Base-by-base conservation (phyloP, 1,140 invertebrate species). In the Phortica variegata region DNA sequence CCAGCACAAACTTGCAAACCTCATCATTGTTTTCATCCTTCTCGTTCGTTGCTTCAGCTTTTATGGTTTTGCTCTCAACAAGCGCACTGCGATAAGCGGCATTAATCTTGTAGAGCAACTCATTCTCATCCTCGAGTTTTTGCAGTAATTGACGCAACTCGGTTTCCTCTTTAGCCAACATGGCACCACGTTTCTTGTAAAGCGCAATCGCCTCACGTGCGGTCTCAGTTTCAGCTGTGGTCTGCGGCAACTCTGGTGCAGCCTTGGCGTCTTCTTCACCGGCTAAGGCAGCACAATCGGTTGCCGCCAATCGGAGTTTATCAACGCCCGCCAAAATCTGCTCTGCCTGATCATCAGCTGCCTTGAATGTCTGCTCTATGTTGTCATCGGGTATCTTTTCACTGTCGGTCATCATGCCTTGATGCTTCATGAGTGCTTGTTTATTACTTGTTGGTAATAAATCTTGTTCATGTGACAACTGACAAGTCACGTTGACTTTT, bases 111-210 rank as follows among this genome's bases (percentile, higher is more conserved):
- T 52, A 61, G 3, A 26, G 20, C 0, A 36, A 20, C 5, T 69
- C 50, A 36, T 34, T 39, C 21, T 69, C 52, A 10, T 60, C 36
- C 29, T 73, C 70, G 8, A 73, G 31, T 19, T 70, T 51, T 32
- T 63, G 52, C 3, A 73, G 42, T 13, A 73, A 43, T 4, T 52
- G 26, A 0, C 49, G 57, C 3, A 73, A 21, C 3, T 52, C 44
- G 8, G 31, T 43, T 18, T 63, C 62, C 2, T 73, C 60, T 0
- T 18, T 47, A n/a, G 60, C 65, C 38, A 70, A 5, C n/a, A 15
- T 36, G 13, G 16, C 16, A 36, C 34, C 13, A 7, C 34, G 34
- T 26, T 26, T 10, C 23, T 26, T 26, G 5, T 6, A 26, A 6
- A 26, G 10, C 10, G 34, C n/a, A 6, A 6, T 36, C 6, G 34